A percentile compares a stretch with the other conserved stretches of the same genome.
Evolutionary conservation across 2,797 vertebrate species (phyloP).

Genomic region (Odontamblyopus rebecca): DNA sequence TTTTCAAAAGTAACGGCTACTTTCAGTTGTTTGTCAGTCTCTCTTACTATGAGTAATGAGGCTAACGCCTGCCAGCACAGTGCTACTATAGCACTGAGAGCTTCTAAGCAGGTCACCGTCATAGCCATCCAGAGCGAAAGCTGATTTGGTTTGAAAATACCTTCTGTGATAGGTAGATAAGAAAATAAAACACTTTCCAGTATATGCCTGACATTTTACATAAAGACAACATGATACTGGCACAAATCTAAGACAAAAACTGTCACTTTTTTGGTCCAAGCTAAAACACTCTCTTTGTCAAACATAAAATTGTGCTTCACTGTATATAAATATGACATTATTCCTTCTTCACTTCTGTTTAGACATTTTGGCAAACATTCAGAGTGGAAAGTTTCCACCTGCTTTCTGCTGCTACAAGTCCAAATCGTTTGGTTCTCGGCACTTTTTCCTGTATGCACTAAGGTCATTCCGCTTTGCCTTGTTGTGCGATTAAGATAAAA

Average conservation of each 20-base stretch:
- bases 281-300: conserved; percentile 62
- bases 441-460: conserved; percentile 34
- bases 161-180: conserved; percentile 50
- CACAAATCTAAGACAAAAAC: conserved; percentile 63
- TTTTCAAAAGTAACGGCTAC: conserved; percentile 79
- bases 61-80: conserved; percentile 46
- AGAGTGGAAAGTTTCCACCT: conserved; percentile 52
- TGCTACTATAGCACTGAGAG: conserved; percentile 65
- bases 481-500: conserved; percentile 67
- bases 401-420: conserved; percentile 37
- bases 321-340: conserved; percentile 61
- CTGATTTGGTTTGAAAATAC: conserved; percentile 63
- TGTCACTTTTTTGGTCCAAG: conserved; percentile 73
- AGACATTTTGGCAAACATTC: conserved; percentile 71
- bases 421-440: conserved; percentile 19
- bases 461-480: conserved; percentile 27
- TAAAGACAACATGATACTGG: conserved; percentile 78
- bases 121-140: conserved; percentile 41
- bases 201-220: conserved; percentile 41
- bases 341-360: conserved; percentile 52
- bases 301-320: conserved; percentile 58
- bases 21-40: conserved; percentile 74
- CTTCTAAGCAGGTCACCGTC: conserved; percentile 61
- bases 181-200: conserved; percentile 44
- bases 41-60: conserved; percentile 74